Conservation (phyloP, 2,888 invertebrate species). For the Pharmacophagus antenor region DNA sequence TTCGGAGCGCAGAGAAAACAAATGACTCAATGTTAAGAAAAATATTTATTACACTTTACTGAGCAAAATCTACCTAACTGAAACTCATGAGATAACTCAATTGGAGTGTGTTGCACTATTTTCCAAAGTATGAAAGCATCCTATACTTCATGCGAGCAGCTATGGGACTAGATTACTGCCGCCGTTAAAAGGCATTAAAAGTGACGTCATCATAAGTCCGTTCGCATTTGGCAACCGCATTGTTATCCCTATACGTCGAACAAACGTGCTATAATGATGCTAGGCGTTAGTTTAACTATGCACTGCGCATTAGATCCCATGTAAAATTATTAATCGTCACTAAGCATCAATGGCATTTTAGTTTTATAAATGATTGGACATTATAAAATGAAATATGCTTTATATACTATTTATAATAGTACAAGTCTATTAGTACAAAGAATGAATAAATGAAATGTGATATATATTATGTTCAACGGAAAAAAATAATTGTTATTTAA, state of each 20-base stretch:
- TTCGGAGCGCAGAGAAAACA: too few relatives aligned
- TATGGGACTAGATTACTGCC: slow-evolving; percentile 59
- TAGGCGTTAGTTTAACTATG: slow-evolving; percentile 28
- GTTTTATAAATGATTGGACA: too few relatives aligned
- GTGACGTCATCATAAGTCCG: slow-evolving; percentile 65
- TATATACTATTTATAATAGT: too few relatives aligned
- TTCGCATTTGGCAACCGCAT: slow-evolving; percentile 72
- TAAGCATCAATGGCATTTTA: too few relatives aligned
- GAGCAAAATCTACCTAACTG: neutral
- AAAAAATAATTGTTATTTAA: too few relatives aligned
- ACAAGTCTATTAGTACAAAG: too few relatives aligned
- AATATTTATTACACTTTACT: neutral
- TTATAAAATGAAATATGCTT: too few relatives aligned
- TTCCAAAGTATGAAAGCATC: slow-evolving; percentile 40
- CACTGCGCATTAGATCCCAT: slow-evolving; percentile 19
- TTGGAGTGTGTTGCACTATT: slow-evolving; percentile 39
- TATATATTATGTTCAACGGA: too few relatives aligned
- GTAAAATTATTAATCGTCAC: neutral
- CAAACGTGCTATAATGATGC: slow-evolving; percentile 69
- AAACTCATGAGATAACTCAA: slow-evolving; percentile 34
- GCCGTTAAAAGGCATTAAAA: slow-evolving; percentile 65
- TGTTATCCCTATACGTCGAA: slow-evolving; percentile 76
- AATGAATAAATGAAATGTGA: too few relatives aligned
- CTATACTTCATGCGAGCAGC: slow-evolving; percentile 50
- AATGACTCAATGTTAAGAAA: too few relatives aligned